Percentiles rank a stretch among this genome's conserved stretches.
phyloP scores from a whole-genome alignment of 2,888 invertebrate genomes.

The Lathronympha strigana region DNA sequence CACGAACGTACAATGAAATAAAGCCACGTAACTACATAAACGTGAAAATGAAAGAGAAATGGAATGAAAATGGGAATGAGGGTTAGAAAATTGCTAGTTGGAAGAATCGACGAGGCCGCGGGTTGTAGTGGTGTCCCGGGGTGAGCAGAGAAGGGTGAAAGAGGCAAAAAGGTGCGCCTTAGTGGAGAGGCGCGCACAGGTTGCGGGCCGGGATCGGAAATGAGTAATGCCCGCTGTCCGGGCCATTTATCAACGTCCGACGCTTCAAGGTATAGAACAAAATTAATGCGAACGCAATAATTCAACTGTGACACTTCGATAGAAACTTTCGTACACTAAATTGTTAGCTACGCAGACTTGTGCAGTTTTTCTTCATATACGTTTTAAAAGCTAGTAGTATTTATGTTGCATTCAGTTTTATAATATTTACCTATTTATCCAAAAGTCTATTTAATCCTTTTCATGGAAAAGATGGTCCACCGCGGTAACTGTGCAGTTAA shows the following conservation, averaged over 20 bases:
- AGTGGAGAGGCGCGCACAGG: conserved; percentile 57
- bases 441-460: conserved; percentile 26
- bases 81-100: conserved; percentile 48
- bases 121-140: conserved; percentile 54
- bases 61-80: conserved; percentile 45
- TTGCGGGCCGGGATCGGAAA: conserved; percentile 70
- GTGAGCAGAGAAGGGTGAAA: conserved; percentile 50
- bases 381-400: not conserved
- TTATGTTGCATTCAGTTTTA: not conserved
- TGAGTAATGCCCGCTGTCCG: conserved; percentile 75
- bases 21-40: conserved; percentile 38
- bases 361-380: conserved; percentile 1
- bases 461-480: conserved; percentile 44
- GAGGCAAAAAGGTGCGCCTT: conserved; percentile 56
- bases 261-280: conserved; percentile 48
- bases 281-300: conserved; percentile 41
- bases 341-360: conserved; percentile 9
- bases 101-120: conserved; percentile 55
- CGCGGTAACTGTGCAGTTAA: conserved; percentile 46
- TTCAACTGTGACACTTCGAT: conserved; percentile 40
- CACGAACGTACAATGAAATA: conserved; percentile 37
- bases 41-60: conserved; percentile 37
- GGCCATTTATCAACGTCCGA: conserved; percentile 78
- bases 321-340: conserved; percentile 33
- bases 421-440: conserved; percentile 36